phyloP scores from a whole-genome alignment of 2,113 vertebrate species.

The Piprites chloris region DNA sequence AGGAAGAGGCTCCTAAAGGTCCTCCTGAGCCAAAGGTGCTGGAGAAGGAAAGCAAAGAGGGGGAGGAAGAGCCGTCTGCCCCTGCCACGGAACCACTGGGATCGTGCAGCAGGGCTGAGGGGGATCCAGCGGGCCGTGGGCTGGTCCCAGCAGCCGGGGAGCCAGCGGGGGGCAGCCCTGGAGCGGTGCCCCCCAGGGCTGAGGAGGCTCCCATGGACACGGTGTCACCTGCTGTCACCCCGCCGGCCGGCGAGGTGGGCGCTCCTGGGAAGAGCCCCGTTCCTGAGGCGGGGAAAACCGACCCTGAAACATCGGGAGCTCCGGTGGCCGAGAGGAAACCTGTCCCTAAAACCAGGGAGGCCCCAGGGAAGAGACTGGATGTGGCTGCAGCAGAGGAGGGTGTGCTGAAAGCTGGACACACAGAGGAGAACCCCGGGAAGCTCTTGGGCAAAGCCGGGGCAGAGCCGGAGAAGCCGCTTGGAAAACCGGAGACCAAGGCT shows the following conservation, averaged over 20 bases:
- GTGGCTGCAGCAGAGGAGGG: background rate
- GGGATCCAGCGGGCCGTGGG: background rate
- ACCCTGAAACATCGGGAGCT: fast-evolving
- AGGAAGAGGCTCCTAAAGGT: background rate
- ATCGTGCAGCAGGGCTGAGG: background rate
- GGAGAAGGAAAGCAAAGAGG: background rate
- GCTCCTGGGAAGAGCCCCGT: background rate
- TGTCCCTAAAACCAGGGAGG: fast-evolving
- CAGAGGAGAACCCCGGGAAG: background rate
- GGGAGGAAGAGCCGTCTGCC: background rate
- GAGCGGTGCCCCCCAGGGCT: background rate
- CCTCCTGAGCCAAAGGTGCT: background rate
- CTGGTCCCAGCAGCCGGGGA: background rate
- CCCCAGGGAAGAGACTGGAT: background rate
- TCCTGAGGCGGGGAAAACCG: background rate
- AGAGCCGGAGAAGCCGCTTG: background rate
- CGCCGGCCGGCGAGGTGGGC: background rate
- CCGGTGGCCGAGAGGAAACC: background rate
- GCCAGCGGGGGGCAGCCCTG: background rate
- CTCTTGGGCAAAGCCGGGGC: background rate
- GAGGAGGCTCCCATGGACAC: background rate
- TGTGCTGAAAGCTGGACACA: background rate
- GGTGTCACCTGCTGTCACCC: background rate
- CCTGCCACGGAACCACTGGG: background rate
- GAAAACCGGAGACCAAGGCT: background rate